Evolutionary conservation across 2,888 invertebrate genomes (phyloP), one percentile per base, ranked within the genome.

Genomic region (Philereme transversata): DNA sequence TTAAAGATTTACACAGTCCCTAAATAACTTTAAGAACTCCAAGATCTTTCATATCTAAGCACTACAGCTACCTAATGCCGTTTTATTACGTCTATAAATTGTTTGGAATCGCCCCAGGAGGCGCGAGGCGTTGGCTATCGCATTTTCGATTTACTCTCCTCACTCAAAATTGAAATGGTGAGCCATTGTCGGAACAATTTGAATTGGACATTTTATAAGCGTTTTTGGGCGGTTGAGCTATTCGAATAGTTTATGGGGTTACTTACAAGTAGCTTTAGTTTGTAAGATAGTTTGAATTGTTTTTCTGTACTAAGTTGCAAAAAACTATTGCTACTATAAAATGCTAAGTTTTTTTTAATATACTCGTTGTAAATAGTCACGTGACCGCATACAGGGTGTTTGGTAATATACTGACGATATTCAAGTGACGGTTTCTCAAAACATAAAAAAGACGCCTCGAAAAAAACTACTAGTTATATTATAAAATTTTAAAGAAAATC

Each of bases 11-110:
- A 55, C 57, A 57, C 59, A 48, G 52, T 33, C 56, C 58, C 57
- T 57, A 47, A 58, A 61, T 61, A 57, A 73, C 73, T 67, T 71
- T 5, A 40, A 40, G 5, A 40, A 40, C 6, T 40, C 7, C 65
- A 70, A 57, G 65, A 62, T 62, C 57, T 57, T 50, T 62, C 61
- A 66, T 69, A 68, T 68, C 64, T 62, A 60, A 62, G 62, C 61
- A 63, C 55, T 63, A 63, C 73, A 74, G 79, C 82, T 78, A 82
- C 81, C 82, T 81, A 84, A 84, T 83, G 79, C 82, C 74, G 75
- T 83, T 90, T 90, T 90, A 91, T 90, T 87, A 78, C 86, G 78
- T 76, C 87, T 78, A 90, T 91, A 91, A 91, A 90, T 89, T 83
- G 82, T 80, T 81, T 77, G 76, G 87, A 87, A 68, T 84, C 86